Evolutionary conservation across 2,113 vertebrate genomes (phyloP).

Genomic region (Periophthalmodon schlosseri): DNA sequence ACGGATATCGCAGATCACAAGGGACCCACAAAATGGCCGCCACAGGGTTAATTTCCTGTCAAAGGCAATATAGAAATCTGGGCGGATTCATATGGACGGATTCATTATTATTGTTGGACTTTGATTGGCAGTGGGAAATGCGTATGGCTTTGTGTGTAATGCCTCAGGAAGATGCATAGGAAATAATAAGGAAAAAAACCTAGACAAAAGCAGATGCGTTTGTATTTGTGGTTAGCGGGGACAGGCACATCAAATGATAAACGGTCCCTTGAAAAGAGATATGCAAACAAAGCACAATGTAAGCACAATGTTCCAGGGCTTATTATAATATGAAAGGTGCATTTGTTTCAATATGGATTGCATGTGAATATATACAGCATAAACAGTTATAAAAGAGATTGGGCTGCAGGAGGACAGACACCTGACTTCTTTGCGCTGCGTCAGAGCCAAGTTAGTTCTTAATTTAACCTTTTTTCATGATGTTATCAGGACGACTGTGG

Average conservation of each 20-base stretch:
- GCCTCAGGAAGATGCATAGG: slow-evolving; percentile 19
- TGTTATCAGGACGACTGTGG: too few species aligned
- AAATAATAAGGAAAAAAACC: slow-evolving; percentile 12
- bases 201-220: slow-evolving; percentile 8
- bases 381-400: neutral
- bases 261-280: slow-evolving; percentile 10
- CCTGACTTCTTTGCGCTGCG: neutral
- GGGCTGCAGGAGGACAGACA: too few species aligned
- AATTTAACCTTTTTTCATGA: too few species aligned
- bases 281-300: slow-evolving; percentile 3
- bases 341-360: neutral
- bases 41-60: slow-evolving; percentile 41
- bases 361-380: neutral
- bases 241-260: slow-evolving; percentile 14
- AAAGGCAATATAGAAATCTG: slow-evolving; percentile 34
- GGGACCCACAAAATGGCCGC: slow-evolving; percentile 9
- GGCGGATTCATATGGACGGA: slow-evolving; percentile 5
- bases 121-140: slow-evolving; percentile 37
- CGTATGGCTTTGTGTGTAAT: slow-evolving; percentile 31
- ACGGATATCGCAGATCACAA: slow-evolving; percentile 12
- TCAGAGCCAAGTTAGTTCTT: neutral
- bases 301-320: neutral
- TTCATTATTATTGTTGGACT: slow-evolving; percentile 28
- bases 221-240: slow-evolving; percentile 21
- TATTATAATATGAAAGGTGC: neutral